Percentiles rank a stretch among this genome's conserved stretches.
Conservation (phyloP, 2,113 vertebrate genomes). For the Phrynocephalus versicolor region DNA sequence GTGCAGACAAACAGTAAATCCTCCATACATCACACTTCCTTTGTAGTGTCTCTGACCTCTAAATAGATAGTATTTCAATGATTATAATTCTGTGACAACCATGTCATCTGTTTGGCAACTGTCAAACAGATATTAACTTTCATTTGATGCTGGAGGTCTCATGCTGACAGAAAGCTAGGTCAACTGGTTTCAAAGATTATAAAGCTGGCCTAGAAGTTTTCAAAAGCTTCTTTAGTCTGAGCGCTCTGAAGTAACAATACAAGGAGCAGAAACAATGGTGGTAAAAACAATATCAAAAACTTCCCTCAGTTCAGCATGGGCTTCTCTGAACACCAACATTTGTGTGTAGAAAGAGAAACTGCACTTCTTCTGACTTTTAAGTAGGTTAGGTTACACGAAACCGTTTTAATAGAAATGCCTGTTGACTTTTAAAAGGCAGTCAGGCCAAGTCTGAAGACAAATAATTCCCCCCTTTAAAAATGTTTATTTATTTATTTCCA, state of each 20-base stretch:
- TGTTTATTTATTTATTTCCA: too few species aligned
- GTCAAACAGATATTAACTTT: conserved; percentile 13
- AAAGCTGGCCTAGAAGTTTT: neutral
- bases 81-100: conserved; percentile 61
- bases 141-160: conserved; percentile 38
- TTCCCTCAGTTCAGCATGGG: neutral
- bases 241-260: neutral
- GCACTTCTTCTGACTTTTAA: conserved; percentile 15
- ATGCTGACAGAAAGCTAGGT: conserved; percentile 17
- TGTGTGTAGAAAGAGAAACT: neutral
- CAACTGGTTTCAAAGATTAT: neutral
- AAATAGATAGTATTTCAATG: conserved; percentile 58
- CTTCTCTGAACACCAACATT: neutral
- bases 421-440: neutral
- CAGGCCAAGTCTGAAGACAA: neutral
- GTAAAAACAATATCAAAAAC: too few species aligned
- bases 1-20: conserved; percentile 11
- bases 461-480: neutral
- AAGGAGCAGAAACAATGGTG: neutral
- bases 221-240: neutral
- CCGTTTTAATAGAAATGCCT: neutral
- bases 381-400: conserved; percentile 28
- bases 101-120: conserved; percentile 63
- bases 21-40: conserved; percentile 17
- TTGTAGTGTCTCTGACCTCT: conserved; percentile 47